Percentiles rank a stretch among this genome's conserved stretches.
Evolutionary conservation across 2,113 vertebrate genomes (phyloP).

Genomic region (Alexandromys fortis): DNA sequence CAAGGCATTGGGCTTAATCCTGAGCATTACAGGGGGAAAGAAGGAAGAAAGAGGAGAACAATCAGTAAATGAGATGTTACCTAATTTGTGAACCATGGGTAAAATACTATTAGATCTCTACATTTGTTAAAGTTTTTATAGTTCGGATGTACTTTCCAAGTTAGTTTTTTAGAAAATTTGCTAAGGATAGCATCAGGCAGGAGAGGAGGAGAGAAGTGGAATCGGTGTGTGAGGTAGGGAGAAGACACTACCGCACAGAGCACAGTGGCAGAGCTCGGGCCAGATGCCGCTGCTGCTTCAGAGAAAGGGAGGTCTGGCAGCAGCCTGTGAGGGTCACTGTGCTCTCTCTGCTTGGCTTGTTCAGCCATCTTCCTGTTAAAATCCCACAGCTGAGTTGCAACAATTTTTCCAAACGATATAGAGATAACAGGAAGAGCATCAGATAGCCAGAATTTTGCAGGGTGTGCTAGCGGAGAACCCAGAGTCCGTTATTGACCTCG

Average conservation of each 20-base stretch:
- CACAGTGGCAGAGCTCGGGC: not conserved
- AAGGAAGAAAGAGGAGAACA: not conserved
- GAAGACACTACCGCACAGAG: not conserved
- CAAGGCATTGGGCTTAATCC: not conserved
- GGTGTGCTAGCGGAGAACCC: not conserved
- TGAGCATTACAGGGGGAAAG: not conserved
- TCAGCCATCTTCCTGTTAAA: not conserved
- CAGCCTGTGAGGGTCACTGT: not conserved
- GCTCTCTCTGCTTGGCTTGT: not conserved
- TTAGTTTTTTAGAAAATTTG: constrained; percentile 18
- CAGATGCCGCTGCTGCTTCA: not conserved
- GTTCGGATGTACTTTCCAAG: not conserved
- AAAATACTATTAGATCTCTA: not conserved
- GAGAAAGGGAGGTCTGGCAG: not conserved
- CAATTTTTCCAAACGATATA: not conserved
- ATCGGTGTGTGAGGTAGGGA: no score
- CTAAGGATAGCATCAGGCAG: not conserved
- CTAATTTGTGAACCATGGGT: not conserved
- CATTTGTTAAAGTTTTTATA: not conserved
- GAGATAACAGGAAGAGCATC: not conserved
- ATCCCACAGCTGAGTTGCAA: not conserved
- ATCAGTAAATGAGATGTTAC: not conserved
- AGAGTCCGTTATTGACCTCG: not conserved
- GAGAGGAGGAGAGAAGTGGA: not conserved
- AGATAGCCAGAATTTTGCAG: not conserved